These are phyloP conservation scores for Chitala chitala DNA, from an alignment of 2,113 vertebrate genomes.

Conservation along the genomic window DNA sequence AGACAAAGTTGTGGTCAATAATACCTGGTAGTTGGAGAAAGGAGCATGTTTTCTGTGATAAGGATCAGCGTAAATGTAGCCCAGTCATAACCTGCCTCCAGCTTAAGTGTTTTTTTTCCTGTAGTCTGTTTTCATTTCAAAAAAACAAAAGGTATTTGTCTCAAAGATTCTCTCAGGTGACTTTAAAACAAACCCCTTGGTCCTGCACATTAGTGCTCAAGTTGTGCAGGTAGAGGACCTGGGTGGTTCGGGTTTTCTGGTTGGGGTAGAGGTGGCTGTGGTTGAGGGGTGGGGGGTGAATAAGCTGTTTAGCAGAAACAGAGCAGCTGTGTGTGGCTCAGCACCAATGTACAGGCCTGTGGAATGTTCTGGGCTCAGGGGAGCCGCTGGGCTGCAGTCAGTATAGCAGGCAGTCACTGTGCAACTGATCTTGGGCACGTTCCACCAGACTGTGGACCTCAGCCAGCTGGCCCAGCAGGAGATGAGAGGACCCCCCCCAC, in stretches of 20 bases:
- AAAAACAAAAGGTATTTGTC: no score
- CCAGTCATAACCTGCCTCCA: no score
- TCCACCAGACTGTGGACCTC: neutral
- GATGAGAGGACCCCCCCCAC: neutral
- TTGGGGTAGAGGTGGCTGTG: neutral
- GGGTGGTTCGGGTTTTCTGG: neutral
- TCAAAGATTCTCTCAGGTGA: no score
- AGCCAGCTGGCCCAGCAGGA: no score
- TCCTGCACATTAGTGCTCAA: no score
- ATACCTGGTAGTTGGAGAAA: conserved; percentile 56
- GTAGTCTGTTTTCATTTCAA: no score
- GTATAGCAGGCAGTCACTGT: neutral
- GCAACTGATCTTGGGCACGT: neutral
- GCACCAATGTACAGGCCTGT: neutral
- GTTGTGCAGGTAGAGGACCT: no score
- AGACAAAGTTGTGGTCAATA: conserved; percentile 57
- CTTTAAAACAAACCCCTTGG: no score
- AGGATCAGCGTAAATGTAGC: no score
- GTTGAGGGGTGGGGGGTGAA: neutral
- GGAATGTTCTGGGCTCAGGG: neutral
- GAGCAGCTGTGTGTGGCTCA: neutral
- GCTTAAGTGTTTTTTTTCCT: no score
- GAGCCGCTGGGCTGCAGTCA: neutral
- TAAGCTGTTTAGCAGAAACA: neutral
- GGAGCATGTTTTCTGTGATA: conserved; percentile 32